Percentiles rank a stretch among this genome's conserved stretches.
phyloP scores from a whole-genome alignment of 2,888 invertebrate genomes.

The Caradrina kadenii region DNA sequence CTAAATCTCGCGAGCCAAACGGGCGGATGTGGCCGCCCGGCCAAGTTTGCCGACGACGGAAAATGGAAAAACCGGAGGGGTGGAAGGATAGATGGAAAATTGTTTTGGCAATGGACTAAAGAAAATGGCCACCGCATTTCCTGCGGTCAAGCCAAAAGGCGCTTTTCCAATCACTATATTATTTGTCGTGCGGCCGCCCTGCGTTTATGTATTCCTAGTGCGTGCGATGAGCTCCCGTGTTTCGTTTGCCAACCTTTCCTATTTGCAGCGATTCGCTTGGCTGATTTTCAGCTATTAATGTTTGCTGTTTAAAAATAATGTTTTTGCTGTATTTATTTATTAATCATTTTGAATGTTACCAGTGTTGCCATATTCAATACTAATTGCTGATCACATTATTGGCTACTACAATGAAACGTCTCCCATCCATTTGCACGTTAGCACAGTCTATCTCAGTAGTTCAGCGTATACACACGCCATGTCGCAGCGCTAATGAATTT shows the following conservation, averaged over 20 bases:
- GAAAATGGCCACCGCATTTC: constrained; percentile 85
- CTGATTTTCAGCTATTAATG: constrained; percentile 58
- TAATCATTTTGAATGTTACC: background rate
- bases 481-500: constrained; percentile 85
- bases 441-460: constrained; percentile 57
- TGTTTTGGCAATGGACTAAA: constrained; percentile 88
- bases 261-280: constrained; percentile 55
- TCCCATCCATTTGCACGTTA: constrained; percentile 49
- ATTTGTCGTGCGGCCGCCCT: constrained; percentile 70
- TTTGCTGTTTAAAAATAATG: constrained; percentile 41
- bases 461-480: constrained; percentile 54
- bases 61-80: constrained; percentile 79
- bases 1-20: constrained; percentile 77
- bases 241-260: constrained; percentile 63
- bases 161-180: constrained; percentile 81
- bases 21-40: constrained; percentile 73
- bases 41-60: constrained; percentile 82
- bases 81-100: constrained; percentile 74
- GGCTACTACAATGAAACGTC: constrained; percentile 10
- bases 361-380: constrained; percentile 2
- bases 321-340: constrained; percentile 7
- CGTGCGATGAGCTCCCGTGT: constrained; percentile 65
- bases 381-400: constrained; percentile 32
- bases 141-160: constrained; percentile 76
- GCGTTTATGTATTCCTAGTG: constrained; percentile 79